Evolutionary conservation across 2,888 invertebrate genomes (phyloP), one percentile per base, ranked within the genome.

Genomic region (Drosophila limbata): DNA sequence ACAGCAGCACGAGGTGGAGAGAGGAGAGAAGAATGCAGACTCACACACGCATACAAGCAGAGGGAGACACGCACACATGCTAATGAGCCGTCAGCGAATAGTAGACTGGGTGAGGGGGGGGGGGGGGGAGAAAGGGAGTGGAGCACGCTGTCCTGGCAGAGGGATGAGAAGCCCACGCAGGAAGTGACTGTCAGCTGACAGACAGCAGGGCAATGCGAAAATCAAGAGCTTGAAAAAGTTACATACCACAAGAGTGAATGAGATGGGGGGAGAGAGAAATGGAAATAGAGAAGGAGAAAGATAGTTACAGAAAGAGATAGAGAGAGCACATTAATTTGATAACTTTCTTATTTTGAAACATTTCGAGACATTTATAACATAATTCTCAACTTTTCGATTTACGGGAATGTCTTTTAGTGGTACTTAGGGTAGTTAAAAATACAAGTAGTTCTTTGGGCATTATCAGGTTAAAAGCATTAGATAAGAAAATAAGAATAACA

Each of bases 31-130:
- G 4, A 1, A 25, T 8, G 21, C 21, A 19, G 39, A 21, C 37
- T 48, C 40, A 39, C 13, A 28, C 35, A 42, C 55, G 48, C 48
- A 45, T 15, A 42, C 48, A 25, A 25, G 5, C 6, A 44, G 50
- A 40, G 45, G 33, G 25, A 39, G 51, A 51, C 78, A 79, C 73
- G 52, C 84, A 84, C 77, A 84, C 87, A 84, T 84, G 84, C 87
- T 84, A 84, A 84, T 86, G 84, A 87, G 84, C 70, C 78, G 73
- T 77, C 86, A 79, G 69, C 33, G 66, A 56, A 31, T 48, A 35
- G 53, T 42, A 50, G 60, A 37, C 25, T 25, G 50, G 11, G 33
- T 10, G 4, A 11, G 8, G 0, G 28, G 8, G 28, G 8, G 5
- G 6, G 8, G 31, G 39, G 28, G 11, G 19, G 1, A 28, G 28